phyloP scores from a whole-genome alignment of 2,113 vertebrate species.

The Bufo bufo region DNA sequence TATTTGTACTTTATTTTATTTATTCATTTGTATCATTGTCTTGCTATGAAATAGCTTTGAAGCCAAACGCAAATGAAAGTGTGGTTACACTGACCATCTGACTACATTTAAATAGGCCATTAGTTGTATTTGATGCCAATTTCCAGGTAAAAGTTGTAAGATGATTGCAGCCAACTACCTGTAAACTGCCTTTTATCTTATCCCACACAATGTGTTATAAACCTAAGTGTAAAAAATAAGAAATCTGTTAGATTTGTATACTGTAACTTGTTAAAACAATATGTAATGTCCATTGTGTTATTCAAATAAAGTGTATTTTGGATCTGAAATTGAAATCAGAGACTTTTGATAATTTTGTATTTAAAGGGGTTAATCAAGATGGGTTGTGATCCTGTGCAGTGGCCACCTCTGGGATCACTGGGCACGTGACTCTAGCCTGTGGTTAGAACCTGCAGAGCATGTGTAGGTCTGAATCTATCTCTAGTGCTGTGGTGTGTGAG shows the following conservation, averaged over 20 bases:
- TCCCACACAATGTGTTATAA: not conserved
- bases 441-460: too few relatives aligned
- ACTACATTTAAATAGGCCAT: not conserved
- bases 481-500: too few relatives aligned
- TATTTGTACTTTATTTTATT: not conserved
- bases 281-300: not conserved
- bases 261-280: not conserved
- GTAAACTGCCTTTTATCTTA: not conserved
- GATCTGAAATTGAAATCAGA: not conserved
- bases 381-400: too few relatives aligned
- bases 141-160: not conserved
- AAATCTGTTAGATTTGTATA: not conserved
- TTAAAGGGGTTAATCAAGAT: too few relatives aligned
- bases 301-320: not conserved
- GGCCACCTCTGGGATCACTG: too few relatives aligned
- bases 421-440: too few relatives aligned
- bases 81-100: too few relatives aligned
- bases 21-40: conserved; percentile 1
- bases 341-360: not conserved
- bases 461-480: too few relatives aligned
- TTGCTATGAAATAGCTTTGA: not conserved
- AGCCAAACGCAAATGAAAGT: too few relatives aligned
- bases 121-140: not conserved
- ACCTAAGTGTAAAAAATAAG: not conserved
- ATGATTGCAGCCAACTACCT: not conserved